Base-by-base conservation (phyloP, 2,888 invertebrate species). In the Aleiodes leptofemur region DNA sequence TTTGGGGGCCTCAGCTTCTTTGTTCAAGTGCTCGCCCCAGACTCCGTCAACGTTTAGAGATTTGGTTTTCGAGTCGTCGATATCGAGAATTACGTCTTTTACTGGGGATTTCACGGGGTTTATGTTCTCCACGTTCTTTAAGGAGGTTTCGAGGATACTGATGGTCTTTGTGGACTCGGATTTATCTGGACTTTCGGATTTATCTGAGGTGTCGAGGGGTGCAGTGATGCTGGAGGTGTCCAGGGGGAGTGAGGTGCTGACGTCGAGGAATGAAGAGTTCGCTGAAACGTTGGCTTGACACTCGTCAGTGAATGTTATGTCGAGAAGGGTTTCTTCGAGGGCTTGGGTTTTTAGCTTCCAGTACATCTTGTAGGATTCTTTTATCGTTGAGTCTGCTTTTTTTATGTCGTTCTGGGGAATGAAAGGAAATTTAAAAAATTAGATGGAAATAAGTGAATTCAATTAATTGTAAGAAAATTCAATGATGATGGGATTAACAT, bases 301-400 rank as follows among this genome's bases (percentile, higher is more conserved):
- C 48, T 89, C 87, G 5, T 90, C 89, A 4, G 83, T 83, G 74
- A 87, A 87, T 31, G 86, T 91, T 31, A 93, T 91, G 82, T 92
- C 92, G 76, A 91, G 91, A 9, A 96, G 90, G 5, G 94, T 94
- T 83, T 93, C 93, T 84, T 96, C 95, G 64, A 96, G 90, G 29
- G 94, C 93, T 31, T 92, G 91, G 51, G 95, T 95, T 90, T 96
- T 96, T 7, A 96, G 87, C 81, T 94, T 93, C 90, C 95, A 96
- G 87, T 96, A 96, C 88, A 93, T 94, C 88, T 94, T 95, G 85
- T 97, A 97, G 0, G 96, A 95, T 86, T 94, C 92, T 83, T 94
- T 93, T 73, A 96, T 94, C 77, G 93, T 92, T 34, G 90, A 88
- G 56, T 94, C 93, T 13, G 96, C 96, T 89, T 94, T 94, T 81